These are phyloP conservation scores for Acanthis flammea DNA, from an alignment of 2,797 vertebrate species.

Conservation along the genomic window DNA sequence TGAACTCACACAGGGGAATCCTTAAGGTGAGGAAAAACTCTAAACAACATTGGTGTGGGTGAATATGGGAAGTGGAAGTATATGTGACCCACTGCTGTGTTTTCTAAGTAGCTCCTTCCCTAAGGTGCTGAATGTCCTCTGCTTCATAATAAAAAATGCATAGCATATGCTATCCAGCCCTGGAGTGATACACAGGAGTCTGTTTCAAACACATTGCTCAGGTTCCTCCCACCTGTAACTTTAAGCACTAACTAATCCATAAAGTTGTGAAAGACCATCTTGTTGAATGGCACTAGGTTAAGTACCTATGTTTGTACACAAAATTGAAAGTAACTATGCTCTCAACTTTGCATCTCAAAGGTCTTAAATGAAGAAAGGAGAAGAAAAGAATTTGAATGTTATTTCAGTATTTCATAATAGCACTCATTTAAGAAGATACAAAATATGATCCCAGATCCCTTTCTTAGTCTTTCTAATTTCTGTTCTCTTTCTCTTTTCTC, in stretches of 20 bases:
- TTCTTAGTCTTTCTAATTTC: not conserved
- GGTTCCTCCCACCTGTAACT: not conserved
- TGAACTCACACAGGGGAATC: not conserved
- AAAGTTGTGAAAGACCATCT: not conserved
- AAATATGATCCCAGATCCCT: not conserved
- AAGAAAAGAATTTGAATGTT: not conserved
- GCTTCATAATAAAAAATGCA: not conserved
- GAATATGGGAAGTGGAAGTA: not conserved
- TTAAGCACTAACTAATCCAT: not conserved
- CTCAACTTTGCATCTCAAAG: not conserved
- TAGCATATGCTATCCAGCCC: not conserved
- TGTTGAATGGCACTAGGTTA: not conserved
- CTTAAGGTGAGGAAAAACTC: not conserved
- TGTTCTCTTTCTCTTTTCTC: not conserved
- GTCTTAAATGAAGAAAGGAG: not conserved
- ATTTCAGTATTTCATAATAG: not conserved
- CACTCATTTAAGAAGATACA: not conserved
- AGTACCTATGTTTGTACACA: not conserved
- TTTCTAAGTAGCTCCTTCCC: not conserved
- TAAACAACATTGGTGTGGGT: accelerated
- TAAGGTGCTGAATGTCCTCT: not conserved
- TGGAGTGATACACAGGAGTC: not conserved
- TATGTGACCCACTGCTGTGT: not conserved
- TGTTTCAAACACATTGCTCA: not conserved
- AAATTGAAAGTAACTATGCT: not conserved